A percentile compares a stretch with the other conserved stretches of the same genome.
Evolutionary conservation across 2,888 invertebrate species (phyloP).

Genomic region (Resseliella maxima): DNA sequence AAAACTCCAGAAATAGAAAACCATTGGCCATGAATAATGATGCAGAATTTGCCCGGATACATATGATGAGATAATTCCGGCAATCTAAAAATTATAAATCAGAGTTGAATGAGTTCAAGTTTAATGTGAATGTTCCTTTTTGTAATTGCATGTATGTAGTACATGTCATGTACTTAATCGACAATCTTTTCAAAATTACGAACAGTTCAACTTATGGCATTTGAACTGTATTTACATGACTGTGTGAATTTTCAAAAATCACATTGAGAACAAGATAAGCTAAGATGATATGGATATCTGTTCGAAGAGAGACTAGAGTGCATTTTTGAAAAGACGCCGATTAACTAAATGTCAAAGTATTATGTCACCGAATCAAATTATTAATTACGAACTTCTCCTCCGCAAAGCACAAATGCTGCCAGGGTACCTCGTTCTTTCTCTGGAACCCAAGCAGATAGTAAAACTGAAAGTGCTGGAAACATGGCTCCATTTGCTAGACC

Average conservation of each 20-base stretch:
- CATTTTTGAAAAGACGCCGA: neutral
- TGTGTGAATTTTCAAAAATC: too few relatives aligned
- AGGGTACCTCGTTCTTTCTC: slow-evolving; percentile 80
- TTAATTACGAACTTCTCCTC: slow-evolving; percentile 72
- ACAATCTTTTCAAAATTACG: too few relatives aligned
- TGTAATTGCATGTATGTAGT: too few relatives aligned
- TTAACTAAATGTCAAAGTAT: neutral
- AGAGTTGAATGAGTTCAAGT: neutral
- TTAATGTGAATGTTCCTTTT: too few relatives aligned
- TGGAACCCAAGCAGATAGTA: slow-evolving; percentile 86
- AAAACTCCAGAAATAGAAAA: slow-evolving; percentile 84
- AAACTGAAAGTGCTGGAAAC: slow-evolving; percentile 84
- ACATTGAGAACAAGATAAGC: too few relatives aligned
- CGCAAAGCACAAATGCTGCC: slow-evolving; percentile 83
- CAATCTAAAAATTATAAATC: slow-evolving; percentile 60
- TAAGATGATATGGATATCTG: too few relatives aligned
- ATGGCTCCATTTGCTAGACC: slow-evolving; percentile 89
- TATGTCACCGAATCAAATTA: neutral
- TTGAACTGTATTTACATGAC: too few relatives aligned
- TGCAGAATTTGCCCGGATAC: slow-evolving; percentile 78
- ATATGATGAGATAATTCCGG: slow-evolving; percentile 73
- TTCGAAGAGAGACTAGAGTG: too few relatives aligned
- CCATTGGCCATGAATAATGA: slow-evolving; percentile 76
- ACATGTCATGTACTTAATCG: too few relatives aligned
- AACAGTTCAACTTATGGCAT: too few relatives aligned